These are phyloP conservation scores for Chloroclystis v-ata DNA, from an alignment of 2,888 invertebrate genomes.

Conservation along the genomic window DNA sequence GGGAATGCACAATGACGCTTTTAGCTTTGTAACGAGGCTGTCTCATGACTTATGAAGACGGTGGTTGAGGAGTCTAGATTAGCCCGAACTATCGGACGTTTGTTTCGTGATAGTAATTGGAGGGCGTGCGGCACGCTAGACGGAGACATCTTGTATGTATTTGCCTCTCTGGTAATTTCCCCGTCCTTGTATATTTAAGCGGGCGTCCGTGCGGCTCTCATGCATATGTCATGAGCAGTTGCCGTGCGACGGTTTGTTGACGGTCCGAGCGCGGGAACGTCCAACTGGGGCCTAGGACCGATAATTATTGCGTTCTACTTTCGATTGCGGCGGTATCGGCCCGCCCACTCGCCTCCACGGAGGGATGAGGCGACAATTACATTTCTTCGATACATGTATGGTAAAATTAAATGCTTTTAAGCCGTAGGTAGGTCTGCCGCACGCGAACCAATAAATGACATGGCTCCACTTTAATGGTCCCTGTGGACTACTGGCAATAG, in stretches of 20 bases:
- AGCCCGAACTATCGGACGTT: slow-evolving; percentile 49
- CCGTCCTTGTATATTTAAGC: slow-evolving; percentile 74
- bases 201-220: slow-evolving; percentile 65
- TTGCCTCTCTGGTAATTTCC: slow-evolving; percentile 71
- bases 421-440: slow-evolving; percentile 55
- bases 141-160: slow-evolving; percentile 70
- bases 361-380: slow-evolving; percentile 73
- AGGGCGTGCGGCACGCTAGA: slow-evolving; percentile 61
- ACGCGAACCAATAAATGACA: slow-evolving; percentile 61
- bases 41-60: slow-evolving; percentile 67
- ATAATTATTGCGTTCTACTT: slow-evolving; percentile 74
- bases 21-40: slow-evolving; percentile 51
- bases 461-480: slow-evolving; percentile 49
- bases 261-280: slow-evolving; percentile 69
- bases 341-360: slow-evolving; percentile 40
- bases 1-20: slow-evolving; percentile 60
- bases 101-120: slow-evolving; percentile 68
- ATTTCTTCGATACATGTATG: slow-evolving; percentile 51
- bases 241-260: slow-evolving; percentile 76
- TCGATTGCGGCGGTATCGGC: slow-evolving; percentile 63
- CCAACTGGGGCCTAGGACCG: slow-evolving; percentile 54
- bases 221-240: slow-evolving; percentile 78
- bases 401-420: slow-evolving; percentile 69
- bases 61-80: slow-evolving; percentile 51
- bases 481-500: slow-evolving; percentile 39